Percentiles rank a stretch among this genome's conserved stretches.
These are phyloP conservation scores for Calameuta pallipes DNA, from an alignment of 2,888 invertebrate genomes.

Conservation along the genomic window DNA sequence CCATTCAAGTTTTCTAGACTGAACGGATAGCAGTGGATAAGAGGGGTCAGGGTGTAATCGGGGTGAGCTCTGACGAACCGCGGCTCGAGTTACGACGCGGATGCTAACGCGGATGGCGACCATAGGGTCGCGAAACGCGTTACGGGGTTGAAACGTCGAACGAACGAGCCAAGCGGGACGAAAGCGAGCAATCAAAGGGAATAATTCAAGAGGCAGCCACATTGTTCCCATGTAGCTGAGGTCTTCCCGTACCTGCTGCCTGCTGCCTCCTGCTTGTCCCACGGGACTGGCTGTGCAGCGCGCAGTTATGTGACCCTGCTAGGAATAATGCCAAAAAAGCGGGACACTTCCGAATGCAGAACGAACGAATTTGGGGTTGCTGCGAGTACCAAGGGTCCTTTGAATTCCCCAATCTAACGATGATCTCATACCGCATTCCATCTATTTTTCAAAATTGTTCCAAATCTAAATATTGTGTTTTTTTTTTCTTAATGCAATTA, in stretches of 20 bases:
- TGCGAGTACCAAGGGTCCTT: background rate
- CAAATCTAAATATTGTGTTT: background rate
- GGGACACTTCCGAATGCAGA: slow-evolving; percentile 5
- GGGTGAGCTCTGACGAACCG: slow-evolving; percentile 20
- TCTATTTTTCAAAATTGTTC: background rate
- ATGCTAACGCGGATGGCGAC: slow-evolving; percentile 5
- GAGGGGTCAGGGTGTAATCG: slow-evolving; percentile 31
- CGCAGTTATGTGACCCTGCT: slow-evolving; percentile 25
- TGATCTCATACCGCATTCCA: background rate
- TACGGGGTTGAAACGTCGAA: slow-evolving; percentile 20
- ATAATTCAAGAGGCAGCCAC: slow-evolving; percentile 64
- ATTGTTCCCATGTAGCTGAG: slow-evolving; percentile 52
- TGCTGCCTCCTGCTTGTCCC: slow-evolving; percentile 22
- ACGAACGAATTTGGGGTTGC: background rate
- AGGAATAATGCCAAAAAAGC: slow-evolving; percentile 17
- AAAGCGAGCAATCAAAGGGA: slow-evolving; percentile 66
- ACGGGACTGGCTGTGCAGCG: slow-evolving; percentile 27
- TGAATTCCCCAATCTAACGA: background rate
- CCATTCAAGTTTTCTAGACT: slow-evolving; percentile 18
- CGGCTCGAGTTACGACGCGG: slow-evolving; percentile 13
- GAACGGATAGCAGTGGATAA: background rate
- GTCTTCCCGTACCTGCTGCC: slow-evolving; percentile 19
- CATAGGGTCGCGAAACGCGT: slow-evolving; percentile 22
- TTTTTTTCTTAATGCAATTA: too few relatives aligned
- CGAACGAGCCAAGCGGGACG: slow-evolving; percentile 54